Evolutionary conservation across 2,888 invertebrate genomes (phyloP).

Genomic region (Syrphus vitripennis): DNA sequence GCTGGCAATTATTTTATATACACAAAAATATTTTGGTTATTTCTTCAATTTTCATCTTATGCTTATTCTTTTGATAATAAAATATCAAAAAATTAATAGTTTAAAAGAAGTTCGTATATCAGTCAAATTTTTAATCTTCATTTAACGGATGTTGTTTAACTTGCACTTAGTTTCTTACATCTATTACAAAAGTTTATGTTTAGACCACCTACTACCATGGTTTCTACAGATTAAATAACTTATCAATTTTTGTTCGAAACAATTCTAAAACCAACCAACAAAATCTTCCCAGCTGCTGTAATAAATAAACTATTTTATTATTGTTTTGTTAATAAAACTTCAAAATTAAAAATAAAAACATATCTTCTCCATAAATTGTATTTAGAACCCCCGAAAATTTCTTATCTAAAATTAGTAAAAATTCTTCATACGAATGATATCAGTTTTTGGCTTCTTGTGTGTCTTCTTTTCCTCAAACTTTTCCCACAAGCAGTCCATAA

Average conservation of each 20-base stretch:
- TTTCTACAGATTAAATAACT: not conserved
- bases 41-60: no score
- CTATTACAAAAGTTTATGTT: not conserved
- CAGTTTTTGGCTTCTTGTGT: not conserved
- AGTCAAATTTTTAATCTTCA: not conserved
- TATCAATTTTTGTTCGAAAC: not conserved
- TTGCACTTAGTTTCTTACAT: not conserved
- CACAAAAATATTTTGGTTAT: no score
- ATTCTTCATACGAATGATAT: not conserved
- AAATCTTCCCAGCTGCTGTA: not conserved
- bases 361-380: not conserved
- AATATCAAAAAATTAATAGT: not conserved
- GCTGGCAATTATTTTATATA: no score
- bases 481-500: not conserved
- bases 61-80: not conserved
- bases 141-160: not conserved
- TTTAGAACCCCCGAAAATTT: not conserved
- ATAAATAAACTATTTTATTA: not conserved
- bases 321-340: not conserved
- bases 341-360: not conserved
- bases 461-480: not conserved
- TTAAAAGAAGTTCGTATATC: not conserved
- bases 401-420: not conserved
- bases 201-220: not conserved
- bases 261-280: not conserved